These are phyloP conservation scores for Coracopsis vasa DNA, from an alignment of 2,113 vertebrate genomes.

Conservation along the genomic window DNA sequence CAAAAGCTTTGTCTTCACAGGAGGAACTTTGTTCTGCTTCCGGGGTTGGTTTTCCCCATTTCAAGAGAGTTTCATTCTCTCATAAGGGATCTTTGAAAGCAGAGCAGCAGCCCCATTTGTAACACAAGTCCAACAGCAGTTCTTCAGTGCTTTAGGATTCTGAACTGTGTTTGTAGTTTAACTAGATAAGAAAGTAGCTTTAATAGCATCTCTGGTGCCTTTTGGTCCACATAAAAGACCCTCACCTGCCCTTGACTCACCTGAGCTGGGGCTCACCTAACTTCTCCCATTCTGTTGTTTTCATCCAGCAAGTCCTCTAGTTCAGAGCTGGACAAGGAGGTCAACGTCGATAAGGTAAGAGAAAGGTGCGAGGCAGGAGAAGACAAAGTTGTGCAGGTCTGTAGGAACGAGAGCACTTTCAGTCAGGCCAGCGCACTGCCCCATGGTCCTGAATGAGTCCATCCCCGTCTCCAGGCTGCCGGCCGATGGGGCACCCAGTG, in stretches of 20 bases:
- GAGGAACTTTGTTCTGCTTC: background rate
- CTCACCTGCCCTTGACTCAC: background rate
- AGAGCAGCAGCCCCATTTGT: background rate
- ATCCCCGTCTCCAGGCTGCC: too few relatives aligned
- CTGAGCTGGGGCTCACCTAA: background rate
- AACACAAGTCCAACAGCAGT: background rate
- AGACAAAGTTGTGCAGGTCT: background rate
- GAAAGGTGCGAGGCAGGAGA: background rate
- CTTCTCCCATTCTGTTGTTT: background rate
- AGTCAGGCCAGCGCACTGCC: background rate
- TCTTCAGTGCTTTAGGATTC: background rate
- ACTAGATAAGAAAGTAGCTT: background rate
- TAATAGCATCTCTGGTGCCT: background rate
- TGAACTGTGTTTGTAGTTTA: background rate
- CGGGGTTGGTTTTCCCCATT: background rate
- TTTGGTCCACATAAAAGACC: background rate
- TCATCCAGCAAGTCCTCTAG: background rate
- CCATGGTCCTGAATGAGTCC: accelerated
- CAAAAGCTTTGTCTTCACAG: background rate
- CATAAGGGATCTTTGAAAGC: background rate
- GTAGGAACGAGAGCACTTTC: background rate
- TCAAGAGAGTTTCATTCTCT: background rate
- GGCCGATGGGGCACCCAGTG: accelerated
- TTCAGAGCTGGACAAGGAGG: background rate
- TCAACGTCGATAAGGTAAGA: background rate